Conservation (phyloP, 2,797 vertebrate genomes). For the Microctenopoma stevenorrisi region DNA sequence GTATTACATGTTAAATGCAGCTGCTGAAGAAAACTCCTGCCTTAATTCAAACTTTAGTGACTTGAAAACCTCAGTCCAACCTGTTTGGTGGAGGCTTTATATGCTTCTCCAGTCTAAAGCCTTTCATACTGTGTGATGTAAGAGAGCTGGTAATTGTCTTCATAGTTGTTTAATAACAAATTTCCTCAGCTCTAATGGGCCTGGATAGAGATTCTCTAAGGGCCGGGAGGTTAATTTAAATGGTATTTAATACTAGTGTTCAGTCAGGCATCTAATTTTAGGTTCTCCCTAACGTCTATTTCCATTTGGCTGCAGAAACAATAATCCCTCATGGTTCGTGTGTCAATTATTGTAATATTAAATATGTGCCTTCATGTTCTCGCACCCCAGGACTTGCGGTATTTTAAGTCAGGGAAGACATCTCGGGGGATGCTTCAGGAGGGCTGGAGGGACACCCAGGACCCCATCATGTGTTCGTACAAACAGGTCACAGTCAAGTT, state of each 20-base stretch:
- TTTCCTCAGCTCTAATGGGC: constrained; percentile 36
- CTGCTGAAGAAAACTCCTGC: too few relatives aligned
- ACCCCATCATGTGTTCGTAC: constrained; percentile 99
- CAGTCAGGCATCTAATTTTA: constrained; percentile 34
- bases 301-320: constrained; percentile 19
- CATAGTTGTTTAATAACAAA: constrained; percentile 32
- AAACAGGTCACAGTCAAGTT: constrained; percentile 99
- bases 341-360: constrained; percentile 15
- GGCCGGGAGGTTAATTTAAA: constrained; percentile 28
- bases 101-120: constrained; percentile 16
- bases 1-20: too few relatives aligned
- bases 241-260: constrained; percentile 43
- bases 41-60: background rate
- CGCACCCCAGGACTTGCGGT: constrained; percentile 88
- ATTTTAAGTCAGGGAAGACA: constrained; percentile 97
- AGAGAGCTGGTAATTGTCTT: constrained; percentile 35
- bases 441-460: constrained; percentile 94
- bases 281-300: constrained; percentile 4
- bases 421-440: constrained; percentile 92
- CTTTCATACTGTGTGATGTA: constrained; percentile 23
- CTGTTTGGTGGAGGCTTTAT: constrained; percentile 17
- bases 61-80: constrained; percentile 1
- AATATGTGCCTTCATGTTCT: background rate
- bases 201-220: constrained; percentile 26
- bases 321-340: constrained; percentile 10